phyloP scores from a whole-genome alignment of 35 echinoderm and acorn worm species.

The Heliocidaris tuberculata region DNA sequence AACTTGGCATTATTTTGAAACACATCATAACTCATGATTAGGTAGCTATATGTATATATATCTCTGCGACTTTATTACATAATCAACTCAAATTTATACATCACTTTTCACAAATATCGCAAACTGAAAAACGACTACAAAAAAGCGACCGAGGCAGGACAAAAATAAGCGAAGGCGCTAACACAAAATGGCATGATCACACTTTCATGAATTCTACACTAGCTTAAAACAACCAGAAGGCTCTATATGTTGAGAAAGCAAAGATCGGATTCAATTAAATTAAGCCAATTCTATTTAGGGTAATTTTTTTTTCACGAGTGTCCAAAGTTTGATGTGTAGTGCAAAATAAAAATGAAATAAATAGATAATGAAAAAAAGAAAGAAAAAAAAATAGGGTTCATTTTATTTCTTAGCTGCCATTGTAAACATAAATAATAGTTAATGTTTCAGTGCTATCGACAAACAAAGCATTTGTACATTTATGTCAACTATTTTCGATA shows the following conservation, averaged over 20 bases:
- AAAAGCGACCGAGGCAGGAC: background rate
- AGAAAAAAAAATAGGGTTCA: too few species aligned
- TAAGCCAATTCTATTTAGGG: background rate
- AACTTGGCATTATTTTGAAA: too few species aligned
- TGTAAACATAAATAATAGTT: too few species aligned
- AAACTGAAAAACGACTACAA: background rate
- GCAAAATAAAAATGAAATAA: too few species aligned
- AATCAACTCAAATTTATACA: slow-evolving; percentile 39
- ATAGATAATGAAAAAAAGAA: too few species aligned
- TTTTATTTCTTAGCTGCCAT: too few species aligned
- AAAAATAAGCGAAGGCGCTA: background rate
- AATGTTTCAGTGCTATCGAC: background rate
- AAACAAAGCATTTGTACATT: background rate
- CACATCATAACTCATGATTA: background rate
- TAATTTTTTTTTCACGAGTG: too few species aligned
- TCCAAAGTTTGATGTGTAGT: too few species aligned
- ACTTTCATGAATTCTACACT: background rate
- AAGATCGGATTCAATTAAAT: background rate
- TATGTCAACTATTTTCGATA: background rate
- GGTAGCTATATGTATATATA: background rate
- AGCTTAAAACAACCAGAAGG: background rate
- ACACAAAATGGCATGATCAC: background rate
- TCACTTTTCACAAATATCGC: background rate
- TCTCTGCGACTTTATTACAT: slow-evolving; percentile 40
- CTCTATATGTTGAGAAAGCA: background rate